A percentile compares a stretch with the other conserved stretches of the same genome.
These are phyloP conservation scores for Drepana falcataria DNA, from an alignment of 2,888 invertebrate species.

Conservation along the genomic window DNA sequence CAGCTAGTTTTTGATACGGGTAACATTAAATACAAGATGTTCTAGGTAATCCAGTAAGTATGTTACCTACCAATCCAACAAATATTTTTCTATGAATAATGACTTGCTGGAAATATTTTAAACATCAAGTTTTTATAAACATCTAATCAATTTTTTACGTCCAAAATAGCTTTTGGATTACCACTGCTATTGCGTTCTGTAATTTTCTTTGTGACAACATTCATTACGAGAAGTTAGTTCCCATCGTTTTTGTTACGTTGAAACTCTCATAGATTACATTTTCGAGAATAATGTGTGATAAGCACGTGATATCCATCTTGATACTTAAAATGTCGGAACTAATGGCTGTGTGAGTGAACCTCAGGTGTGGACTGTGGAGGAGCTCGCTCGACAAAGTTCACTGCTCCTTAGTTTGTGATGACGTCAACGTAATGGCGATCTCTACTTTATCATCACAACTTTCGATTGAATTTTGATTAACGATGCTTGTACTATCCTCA, in stretches of 20 bases:
- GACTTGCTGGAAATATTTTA: constrained; percentile 39
- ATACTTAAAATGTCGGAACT: constrained; percentile 59
- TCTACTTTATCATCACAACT: constrained; percentile 33
- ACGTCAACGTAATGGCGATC: constrained; percentile 34
- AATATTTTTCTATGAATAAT: constrained; percentile 37
- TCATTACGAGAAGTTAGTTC: constrained; percentile 2
- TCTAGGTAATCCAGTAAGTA: too few species aligned
- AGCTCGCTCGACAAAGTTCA: constrained; percentile 68
- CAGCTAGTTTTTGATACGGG: too few species aligned
- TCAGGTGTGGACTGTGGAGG: constrained; percentile 69
- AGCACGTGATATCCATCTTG: constrained; percentile 52
- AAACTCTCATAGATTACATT: neutral
- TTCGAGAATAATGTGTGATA: constrained; percentile 38
- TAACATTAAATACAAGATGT: too few species aligned
- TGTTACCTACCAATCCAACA: too few species aligned
- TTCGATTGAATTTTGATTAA: constrained; percentile 23
- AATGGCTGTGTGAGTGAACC: constrained; percentile 67
- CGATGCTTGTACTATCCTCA: constrained; percentile 46
- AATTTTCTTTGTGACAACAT: constrained; percentile 15
- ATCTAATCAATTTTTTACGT: constrained; percentile 14
- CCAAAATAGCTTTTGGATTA: constrained; percentile 12
- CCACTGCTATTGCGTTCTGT: constrained; percentile 24
- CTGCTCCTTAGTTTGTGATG: constrained; percentile 54
- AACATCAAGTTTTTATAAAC: constrained; percentile 12
- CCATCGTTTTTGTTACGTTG: constrained; percentile 1